Evolutionary conservation across 2,888 invertebrate species (phyloP).

Genomic region (Drosophila testacea): DNA sequence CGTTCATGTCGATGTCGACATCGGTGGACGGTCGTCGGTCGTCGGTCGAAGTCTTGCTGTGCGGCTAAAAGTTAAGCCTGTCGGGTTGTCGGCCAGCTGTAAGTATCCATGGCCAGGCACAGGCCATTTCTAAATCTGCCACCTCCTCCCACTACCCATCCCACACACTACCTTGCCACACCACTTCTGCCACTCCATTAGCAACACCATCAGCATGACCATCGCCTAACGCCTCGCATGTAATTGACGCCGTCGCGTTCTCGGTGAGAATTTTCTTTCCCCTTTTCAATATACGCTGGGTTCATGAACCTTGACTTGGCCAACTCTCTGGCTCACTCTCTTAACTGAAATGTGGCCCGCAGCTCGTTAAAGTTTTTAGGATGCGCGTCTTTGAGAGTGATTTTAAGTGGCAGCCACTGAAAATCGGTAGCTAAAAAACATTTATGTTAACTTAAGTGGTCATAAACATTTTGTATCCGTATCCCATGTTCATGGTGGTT

Average conservation of each 20-base stretch:
- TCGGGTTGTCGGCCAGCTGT: conserved; percentile 43
- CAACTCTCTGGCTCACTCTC: conserved; percentile 5
- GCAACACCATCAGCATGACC: conserved; percentile 27
- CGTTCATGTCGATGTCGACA: conserved; percentile 64
- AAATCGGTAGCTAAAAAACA: conserved; percentile 66
- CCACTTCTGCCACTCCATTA: conserved; percentile 22
- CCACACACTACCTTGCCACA: not conserved
- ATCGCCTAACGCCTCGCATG: conserved; percentile 56
- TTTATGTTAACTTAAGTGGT: conserved; percentile 62
- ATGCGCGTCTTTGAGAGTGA: conserved; percentile 58
- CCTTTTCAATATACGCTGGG: conserved; percentile 22
- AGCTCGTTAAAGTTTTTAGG: conserved; percentile 65
- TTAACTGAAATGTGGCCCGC: conserved; percentile 21
- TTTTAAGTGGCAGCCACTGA: conserved; percentile 51
- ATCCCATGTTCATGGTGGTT: conserved; percentile 8
- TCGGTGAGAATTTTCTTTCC: conserved; percentile 46
- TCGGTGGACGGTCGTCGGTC: conserved; percentile 3
- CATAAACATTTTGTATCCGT: conserved; percentile 53
- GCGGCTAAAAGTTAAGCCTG: conserved; percentile 78
- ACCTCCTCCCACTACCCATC: conserved; percentile 1
- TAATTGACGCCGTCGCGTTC: conserved; percentile 70
- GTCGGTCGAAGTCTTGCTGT: conserved; percentile 47
- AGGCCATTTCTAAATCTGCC: conserved; percentile 18
- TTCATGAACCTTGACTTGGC: conserved; percentile 71
- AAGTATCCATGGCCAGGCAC: conserved; percentile 51